Evolutionary conservation across 2,888 invertebrate genomes (phyloP), one percentile per base, ranked within the genome.

Genomic region (Caenorhabditis sinica): DNA sequence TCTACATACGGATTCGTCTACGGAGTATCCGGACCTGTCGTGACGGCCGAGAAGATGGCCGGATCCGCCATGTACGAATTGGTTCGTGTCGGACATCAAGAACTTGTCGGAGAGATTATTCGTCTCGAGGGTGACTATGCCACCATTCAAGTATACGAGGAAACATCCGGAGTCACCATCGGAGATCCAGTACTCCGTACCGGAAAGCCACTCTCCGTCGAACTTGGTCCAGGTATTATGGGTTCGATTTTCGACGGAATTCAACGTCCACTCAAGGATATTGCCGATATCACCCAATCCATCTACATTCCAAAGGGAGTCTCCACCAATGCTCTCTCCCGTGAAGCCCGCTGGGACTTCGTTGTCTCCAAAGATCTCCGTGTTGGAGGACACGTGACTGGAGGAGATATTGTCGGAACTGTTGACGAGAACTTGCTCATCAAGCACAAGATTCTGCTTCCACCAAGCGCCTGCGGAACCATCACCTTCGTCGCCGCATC

Each of bases 201-300:
- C 0, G 99, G 99, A 89, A 99, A 99, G 94, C 99, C 99, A 0
- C 94, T 99, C 74, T 99, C 99, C 8, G 99, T 99, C 51, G 99
- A 99, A 94, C 94, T 99, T 79, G 99, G 99, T 9, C 99, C 99
- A 69, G 98, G 98, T 79, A 99, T 99, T 94, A 95, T 99, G 95
- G 97, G 97, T 89, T 97, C 97, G 93, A 99, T 99, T 94, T 99
- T 98, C 94, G 99, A 99, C 94, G 99, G 99, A 95, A 99, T 99
- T 94, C 99, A 99, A 94, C 96, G 99, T 93, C 99, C 99, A 0
- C 94, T 99, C 92, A 97, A 94, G 82, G 98, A 97, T 94, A 99
- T 99, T 93, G 95, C 96, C 93, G 97, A 97, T 93, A 94, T 97
- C 87, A 97, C 97, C 0, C 95, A 95, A 93, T 97, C 97, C 93